A percentile compares a stretch with the other conserved stretches of the same genome.
Conservation (phyloP, 2,888 invertebrate genomes). For the Falcaria lacertinaria region DNA sequence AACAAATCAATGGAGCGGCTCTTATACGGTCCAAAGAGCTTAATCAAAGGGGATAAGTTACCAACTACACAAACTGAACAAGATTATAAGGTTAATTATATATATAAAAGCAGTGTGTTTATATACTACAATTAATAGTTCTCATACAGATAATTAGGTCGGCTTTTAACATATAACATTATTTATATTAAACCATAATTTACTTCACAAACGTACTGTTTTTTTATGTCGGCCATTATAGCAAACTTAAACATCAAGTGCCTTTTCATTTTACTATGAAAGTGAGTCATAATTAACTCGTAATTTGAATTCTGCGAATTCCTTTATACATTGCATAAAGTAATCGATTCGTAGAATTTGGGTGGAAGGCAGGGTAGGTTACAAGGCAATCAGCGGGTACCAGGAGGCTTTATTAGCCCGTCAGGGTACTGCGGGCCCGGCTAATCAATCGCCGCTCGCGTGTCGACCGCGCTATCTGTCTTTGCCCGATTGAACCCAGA, state of each 20-base stretch:
- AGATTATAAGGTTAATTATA: constrained; percentile 16
- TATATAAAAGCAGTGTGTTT: background rate
- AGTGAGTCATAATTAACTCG: no score
- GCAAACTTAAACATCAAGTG: no score
- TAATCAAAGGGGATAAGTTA: constrained; percentile 14
- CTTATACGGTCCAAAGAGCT: constrained; percentile 15
- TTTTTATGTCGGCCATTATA: no score
- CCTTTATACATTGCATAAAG: constrained; percentile 47
- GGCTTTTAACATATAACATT: no score
- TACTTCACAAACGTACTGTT: no score
- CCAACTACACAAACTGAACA: constrained; percentile 12
- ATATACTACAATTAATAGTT: background rate
- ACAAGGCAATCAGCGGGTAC: constrained; percentile 69
- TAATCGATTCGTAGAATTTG: constrained; percentile 57
- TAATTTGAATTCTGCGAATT: constrained; percentile 22
- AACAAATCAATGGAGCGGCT: constrained; percentile 24
- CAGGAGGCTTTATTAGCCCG: constrained; percentile 74
- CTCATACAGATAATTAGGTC: no score
- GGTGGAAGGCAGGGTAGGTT: constrained; percentile 58
- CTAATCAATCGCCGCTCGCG: constrained; percentile 78
- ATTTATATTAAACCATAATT: no score
- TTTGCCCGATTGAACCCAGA: constrained; percentile 72
- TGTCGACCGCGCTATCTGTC: constrained; percentile 77
- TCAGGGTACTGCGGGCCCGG: constrained; percentile 67
- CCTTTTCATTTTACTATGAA: no score